Evolutionary conservation across 2,888 invertebrate species (phyloP).

Genomic region (Automeris io): DNA sequence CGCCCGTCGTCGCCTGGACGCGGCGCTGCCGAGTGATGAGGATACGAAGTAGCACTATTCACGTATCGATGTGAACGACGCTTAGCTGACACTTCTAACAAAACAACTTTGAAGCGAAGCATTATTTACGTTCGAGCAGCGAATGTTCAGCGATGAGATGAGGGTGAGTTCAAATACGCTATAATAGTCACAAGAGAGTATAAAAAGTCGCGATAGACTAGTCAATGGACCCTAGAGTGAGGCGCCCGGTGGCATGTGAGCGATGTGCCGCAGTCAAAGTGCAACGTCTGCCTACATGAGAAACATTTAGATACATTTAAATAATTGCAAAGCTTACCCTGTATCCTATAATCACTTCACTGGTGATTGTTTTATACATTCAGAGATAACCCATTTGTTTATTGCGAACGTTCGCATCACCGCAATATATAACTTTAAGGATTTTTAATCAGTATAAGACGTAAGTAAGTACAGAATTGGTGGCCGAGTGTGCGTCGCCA

Average conservation of each 20-base stretch:
- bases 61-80: constrained; percentile 31
- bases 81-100: constrained; percentile 9
- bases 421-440: constrained; percentile 61
- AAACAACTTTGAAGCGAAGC: constrained; percentile 40
- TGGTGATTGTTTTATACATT: constrained; percentile 76
- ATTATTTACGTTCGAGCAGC: constrained; percentile 30
- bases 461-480: constrained; percentile 57
- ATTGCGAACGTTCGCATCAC: constrained; percentile 65
- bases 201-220: constrained; percentile 72
- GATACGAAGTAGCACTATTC: constrained; percentile 47
- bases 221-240: constrained; percentile 60
- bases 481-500: constrained; percentile 22
- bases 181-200: constrained; percentile 62
- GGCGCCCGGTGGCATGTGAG: constrained; percentile 41
- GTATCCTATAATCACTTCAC: constrained; percentile 92
- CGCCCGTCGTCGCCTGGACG: constrained; percentile 21
- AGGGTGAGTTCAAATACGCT: constrained; percentile 52
- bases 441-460: constrained; percentile 66
- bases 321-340: constrained; percentile 96
- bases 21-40: constrained; percentile 50
- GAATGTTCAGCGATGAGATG: constrained; percentile 34
- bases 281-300: constrained; percentile 67
- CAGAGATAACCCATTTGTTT: constrained; percentile 69
- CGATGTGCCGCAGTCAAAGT: constrained; percentile 39
- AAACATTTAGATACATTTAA: constrained; percentile 82